Evolutionary conservation across 2,888 invertebrate species (phyloP).

Genomic region (Athalia cordata): DNA sequence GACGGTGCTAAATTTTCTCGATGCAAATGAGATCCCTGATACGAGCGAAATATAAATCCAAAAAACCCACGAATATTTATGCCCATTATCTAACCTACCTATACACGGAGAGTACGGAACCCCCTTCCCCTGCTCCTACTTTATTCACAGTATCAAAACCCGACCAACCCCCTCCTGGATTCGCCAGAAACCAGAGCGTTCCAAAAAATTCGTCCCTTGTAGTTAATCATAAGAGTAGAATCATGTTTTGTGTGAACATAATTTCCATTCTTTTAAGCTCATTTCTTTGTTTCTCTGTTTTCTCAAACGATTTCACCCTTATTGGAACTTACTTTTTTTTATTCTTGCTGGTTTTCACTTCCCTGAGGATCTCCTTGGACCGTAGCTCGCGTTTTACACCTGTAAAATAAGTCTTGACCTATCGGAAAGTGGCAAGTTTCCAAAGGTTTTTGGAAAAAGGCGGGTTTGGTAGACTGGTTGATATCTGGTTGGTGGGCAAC

Average conservation of each 20-base stretch:
- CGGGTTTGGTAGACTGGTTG: constrained; percentile 12
- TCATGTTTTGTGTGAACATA: too few relatives aligned
- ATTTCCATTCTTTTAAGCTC: background rate
- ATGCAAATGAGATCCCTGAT: constrained; percentile 71
- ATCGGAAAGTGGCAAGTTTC: constrained; percentile 37
- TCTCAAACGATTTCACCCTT: background rate
- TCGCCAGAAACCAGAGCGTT: background rate
- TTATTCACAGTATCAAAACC: background rate
- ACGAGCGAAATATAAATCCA: constrained; percentile 70
- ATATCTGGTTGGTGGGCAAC: constrained; percentile 51
- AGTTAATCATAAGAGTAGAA: too few relatives aligned
- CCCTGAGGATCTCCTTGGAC: background rate
- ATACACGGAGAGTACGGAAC: too few relatives aligned
- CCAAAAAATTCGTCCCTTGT: background rate
- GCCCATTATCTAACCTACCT: constrained; percentile 64
- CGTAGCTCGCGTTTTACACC: constrained; percentile 29
- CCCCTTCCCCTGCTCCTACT: constrained; percentile 47
- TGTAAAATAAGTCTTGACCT: constrained; percentile 45
- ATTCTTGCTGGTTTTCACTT: too few relatives aligned
- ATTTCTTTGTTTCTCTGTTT: background rate
- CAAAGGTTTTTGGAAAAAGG: constrained; percentile 14
- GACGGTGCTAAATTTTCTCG: constrained; percentile 64
- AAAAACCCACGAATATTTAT: constrained; percentile 69
- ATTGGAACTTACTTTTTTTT: too few relatives aligned
- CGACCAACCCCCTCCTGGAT: background rate